A percentile compares a stretch with the other conserved stretches of the same genome.
Evolutionary conservation across 2,113 vertebrate species (phyloP).

Genomic region (Pyxicephalus adspersus): DNA sequence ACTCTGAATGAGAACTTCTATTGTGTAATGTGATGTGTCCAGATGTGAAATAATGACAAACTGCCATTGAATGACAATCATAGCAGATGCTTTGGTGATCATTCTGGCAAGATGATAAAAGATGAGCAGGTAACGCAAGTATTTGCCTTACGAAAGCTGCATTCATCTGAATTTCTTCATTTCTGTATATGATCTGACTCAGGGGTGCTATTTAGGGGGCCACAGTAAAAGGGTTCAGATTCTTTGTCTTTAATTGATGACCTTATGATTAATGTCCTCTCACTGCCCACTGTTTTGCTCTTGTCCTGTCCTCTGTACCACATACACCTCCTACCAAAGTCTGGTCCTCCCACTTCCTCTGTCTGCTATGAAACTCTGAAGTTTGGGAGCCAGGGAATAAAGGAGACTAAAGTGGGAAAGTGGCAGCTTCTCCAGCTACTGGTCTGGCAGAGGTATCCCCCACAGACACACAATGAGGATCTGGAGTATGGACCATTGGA

Average conservation of each 20-base stretch:
- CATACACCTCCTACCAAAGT: slow-evolving; percentile 75
- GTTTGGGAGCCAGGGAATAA: slow-evolving; percentile 75
- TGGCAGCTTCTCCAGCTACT: slow-evolving; percentile 71
- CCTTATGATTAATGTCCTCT: slow-evolving; percentile 33
- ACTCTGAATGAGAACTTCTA: not conserved
- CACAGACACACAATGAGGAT: slow-evolving; percentile 33
- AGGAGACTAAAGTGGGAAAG: slow-evolving; percentile 70
- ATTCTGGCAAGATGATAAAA: not conserved
- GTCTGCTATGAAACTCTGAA: slow-evolving; percentile 67
- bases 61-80: not conserved
- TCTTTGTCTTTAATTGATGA: slow-evolving; percentile 46
- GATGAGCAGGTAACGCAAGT: not conserved
- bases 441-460: slow-evolving; percentile 67
- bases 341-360: slow-evolving; percentile 85
- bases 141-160: slow-evolving; percentile 1
- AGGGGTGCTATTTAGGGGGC: slow-evolving; percentile 30
- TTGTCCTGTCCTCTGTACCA: slow-evolving; percentile 28
- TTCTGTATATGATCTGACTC: slow-evolving; percentile 5
- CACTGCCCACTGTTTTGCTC: not conserved
- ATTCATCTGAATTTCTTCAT: not conserved
- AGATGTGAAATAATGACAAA: slow-evolving; percentile 13
- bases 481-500: too few species aligned
- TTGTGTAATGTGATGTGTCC: slow-evolving; percentile 7
- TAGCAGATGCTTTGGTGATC: not conserved
- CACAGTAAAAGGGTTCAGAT: not conserved